Conservation (phyloP, 2,797 vertebrate species). For the Sebastiscus tertius region DNA sequence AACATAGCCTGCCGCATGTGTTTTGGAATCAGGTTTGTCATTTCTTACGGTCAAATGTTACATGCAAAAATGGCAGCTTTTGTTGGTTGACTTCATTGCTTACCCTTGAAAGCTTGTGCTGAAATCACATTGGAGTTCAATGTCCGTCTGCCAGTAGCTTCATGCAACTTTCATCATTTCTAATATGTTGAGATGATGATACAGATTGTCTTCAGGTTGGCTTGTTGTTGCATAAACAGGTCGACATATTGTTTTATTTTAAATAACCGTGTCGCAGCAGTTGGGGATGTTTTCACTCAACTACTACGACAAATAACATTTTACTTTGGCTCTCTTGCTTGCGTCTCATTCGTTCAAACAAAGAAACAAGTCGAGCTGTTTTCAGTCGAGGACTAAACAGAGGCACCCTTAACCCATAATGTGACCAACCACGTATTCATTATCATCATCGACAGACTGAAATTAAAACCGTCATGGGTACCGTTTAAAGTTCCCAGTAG, state of each 20-base stretch:
- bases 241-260: background rate
- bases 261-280: background rate
- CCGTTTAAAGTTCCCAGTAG: background rate
- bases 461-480: background rate
- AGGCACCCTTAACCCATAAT: background rate
- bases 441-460: background rate
- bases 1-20: background rate
- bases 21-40: slow-evolving; percentile 20
- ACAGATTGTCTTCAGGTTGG: background rate
- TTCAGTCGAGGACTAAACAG: background rate
- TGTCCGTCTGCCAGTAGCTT: background rate
- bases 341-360: background rate
- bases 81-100: slow-evolving; percentile 4
- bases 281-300: background rate
- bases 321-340: background rate
- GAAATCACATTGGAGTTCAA: slow-evolving; percentile 5
- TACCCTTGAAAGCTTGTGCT: slow-evolving; percentile 15
- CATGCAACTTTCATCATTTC: background rate
- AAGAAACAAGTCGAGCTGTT: background rate
- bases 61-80: slow-evolving; percentile 50
- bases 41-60: slow-evolving; percentile 12
- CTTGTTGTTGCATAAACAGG: background rate
- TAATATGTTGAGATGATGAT: background rate
- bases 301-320: background rate
- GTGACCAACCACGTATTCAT: background rate